These are phyloP conservation scores for Cydia pomonella DNA, from an alignment of 1,140 invertebrate species.

Conservation along the genomic window DNA sequence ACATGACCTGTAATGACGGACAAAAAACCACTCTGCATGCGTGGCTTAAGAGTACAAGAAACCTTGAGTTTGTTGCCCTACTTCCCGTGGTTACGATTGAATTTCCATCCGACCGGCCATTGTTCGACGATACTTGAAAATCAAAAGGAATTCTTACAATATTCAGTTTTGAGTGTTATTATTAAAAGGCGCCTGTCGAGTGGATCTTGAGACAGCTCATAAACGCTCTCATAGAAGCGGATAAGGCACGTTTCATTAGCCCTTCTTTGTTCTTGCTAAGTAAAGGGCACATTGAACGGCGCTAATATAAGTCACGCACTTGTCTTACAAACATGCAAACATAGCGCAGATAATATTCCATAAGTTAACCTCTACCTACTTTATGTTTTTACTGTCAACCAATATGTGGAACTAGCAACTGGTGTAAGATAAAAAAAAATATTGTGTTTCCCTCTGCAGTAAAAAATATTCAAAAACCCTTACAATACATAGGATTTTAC, in stretches of 20 bases:
- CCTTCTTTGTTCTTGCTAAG: not conserved
- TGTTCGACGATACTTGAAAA: conserved; percentile 16
- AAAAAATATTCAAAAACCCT: too few relatives aligned
- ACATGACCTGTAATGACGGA: not conserved
- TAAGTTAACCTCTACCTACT: too few relatives aligned
- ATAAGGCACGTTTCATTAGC: conserved; percentile 22
- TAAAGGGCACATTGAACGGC: not conserved
- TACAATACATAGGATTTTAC: too few relatives aligned
- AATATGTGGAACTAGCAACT: too few relatives aligned
- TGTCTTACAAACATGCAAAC: not conserved
- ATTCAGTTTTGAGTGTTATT: conserved; percentile 19
- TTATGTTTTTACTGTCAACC: too few relatives aligned
- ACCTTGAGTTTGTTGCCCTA: not conserved
- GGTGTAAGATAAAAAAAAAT: too few relatives aligned
- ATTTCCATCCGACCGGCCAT: conserved; percentile 10
- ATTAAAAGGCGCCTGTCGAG: not conserved
- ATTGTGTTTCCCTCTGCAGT: too few relatives aligned
- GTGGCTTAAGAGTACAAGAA: not conserved
- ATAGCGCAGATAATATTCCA: not conserved
- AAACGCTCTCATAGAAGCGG: not conserved
- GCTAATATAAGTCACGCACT: not conserved
- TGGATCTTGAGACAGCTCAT: conserved; percentile 10
- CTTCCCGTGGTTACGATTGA: conserved; percentile 15
- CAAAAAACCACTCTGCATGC: not conserved
- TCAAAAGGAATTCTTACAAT: conserved; percentile 27